Evolutionary conservation across 2,113 vertebrate species (phyloP).

Genomic region (Rhinogobius similis): DNA sequence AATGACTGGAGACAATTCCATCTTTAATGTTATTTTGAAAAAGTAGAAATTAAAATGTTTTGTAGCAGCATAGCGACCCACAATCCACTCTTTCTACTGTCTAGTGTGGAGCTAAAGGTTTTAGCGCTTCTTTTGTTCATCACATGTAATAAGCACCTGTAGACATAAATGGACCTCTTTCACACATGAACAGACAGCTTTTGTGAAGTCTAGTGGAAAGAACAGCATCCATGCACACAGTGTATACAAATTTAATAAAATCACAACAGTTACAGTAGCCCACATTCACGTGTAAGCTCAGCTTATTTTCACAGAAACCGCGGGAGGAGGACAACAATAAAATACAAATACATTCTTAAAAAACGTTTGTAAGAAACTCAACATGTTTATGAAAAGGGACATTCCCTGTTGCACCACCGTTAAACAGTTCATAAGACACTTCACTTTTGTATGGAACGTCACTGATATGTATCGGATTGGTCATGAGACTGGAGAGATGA

Average conservation of each 20-base stretch:
- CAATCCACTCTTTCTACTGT: slow-evolving; percentile 8
- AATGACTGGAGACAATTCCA: background rate
- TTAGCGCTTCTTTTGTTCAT: slow-evolving; percentile 45
- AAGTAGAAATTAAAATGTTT: slow-evolving; percentile 10
- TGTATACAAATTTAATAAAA: slow-evolving; percentile 99
- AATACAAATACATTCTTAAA: slow-evolving; percentile 99
- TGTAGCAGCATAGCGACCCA: background rate
- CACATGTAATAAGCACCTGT: slow-evolving; percentile 50
- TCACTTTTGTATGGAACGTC: slow-evolving; percentile 81
- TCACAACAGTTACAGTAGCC: slow-evolving; percentile 93
- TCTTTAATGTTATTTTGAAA: slow-evolving; percentile 2
- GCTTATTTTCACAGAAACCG: slow-evolving; percentile 98
- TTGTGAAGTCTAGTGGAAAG: slow-evolving; percentile 85
- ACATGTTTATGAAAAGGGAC: slow-evolving; percentile 88
- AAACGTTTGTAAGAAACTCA: slow-evolving; percentile 89
- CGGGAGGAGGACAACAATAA: slow-evolving; percentile 93
- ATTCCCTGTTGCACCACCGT: slow-evolving; percentile 81
- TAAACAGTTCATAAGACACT: slow-evolving; percentile 79
- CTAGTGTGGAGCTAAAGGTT: slow-evolving; percentile 39
- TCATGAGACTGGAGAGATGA: slow-evolving; percentile 71
- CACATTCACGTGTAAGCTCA: slow-evolving; percentile 98
- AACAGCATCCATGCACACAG: slow-evolving; percentile 92
- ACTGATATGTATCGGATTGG: slow-evolving; percentile 77
- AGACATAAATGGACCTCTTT: slow-evolving; percentile 47
- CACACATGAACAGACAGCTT: slow-evolving; percentile 83